Evolutionary conservation across 64 coral and sea anemone genomes (phyloP).

Genomic region (Anthopleura sola): DNA sequence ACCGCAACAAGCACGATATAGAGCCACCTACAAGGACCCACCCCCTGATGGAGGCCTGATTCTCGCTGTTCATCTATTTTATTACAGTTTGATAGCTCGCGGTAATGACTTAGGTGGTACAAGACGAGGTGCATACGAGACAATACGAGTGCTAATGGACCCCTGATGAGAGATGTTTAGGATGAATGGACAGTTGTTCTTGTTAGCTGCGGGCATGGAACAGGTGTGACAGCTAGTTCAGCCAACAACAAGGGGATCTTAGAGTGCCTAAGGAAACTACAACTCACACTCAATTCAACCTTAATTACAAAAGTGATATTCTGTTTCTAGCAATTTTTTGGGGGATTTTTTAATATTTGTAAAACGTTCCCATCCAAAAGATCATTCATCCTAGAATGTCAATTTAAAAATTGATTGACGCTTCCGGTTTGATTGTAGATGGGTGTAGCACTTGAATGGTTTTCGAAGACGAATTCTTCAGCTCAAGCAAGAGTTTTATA

Average conservation of each 20-base stretch:
- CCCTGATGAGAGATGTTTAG: not conserved
- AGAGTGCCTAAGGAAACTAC: not conserved
- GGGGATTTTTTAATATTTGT: no score
- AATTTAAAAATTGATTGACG: no score
- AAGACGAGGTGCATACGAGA: not conserved
- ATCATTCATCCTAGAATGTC: no score
- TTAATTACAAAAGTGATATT: not conserved
- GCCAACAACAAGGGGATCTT: not conserved
- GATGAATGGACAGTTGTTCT: not conserved
- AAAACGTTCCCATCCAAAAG: no score
- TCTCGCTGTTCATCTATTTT: not conserved
- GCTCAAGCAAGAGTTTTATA: no score
- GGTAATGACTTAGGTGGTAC: not conserved
- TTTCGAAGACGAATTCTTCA: no score
- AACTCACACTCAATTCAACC: not conserved
- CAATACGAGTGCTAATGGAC: not conserved
- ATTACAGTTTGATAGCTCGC: not conserved
- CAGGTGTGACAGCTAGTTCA: not conserved
- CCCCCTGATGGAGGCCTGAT: not conserved
- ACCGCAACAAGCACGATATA: not conserved
- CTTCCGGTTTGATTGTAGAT: no score
- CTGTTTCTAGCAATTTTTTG: not conserved
- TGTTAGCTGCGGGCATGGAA: not conserved
- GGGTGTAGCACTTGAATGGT: no score
- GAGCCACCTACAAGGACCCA: not conserved